Conservation (phyloP, 2,797 vertebrate species). For the Champsocephalus gunnari region DNA sequence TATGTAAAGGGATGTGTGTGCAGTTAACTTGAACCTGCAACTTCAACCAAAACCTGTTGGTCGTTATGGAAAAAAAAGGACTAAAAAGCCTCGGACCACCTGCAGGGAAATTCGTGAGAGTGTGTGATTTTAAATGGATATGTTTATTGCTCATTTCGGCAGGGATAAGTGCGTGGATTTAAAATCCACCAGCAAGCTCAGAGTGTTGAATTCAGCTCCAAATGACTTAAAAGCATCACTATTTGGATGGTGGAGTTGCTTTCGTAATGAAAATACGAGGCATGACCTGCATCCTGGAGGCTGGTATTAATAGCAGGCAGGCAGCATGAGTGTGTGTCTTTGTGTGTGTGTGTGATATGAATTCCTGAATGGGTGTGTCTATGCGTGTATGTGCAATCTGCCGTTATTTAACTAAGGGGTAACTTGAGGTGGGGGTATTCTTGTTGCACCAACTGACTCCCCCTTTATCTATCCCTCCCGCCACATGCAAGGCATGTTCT, state of each 20-base stretch:
- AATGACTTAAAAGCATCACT: constrained; percentile 61
- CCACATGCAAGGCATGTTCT: constrained; percentile 82
- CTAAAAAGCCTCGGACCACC: constrained; percentile 47
- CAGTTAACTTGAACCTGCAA: constrained; percentile 45
- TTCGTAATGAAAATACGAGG: constrained; percentile 62
- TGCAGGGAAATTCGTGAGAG: constrained; percentile 33
- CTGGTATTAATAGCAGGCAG: constrained; percentile 70
- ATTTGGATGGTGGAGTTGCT: constrained; percentile 53
- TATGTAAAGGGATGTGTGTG: constrained; percentile 1
- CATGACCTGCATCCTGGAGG: constrained; percentile 59
- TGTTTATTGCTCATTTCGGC: constrained; percentile 42
- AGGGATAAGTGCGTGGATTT: constrained; percentile 5
- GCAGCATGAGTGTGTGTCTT: constrained; percentile 13
- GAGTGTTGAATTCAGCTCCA: constrained; percentile 51
- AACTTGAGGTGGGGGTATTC: constrained; percentile 81
- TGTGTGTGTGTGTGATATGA: constrained; percentile 34
- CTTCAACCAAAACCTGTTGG: constrained; percentile 64
- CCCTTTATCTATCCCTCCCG: constrained; percentile 51
- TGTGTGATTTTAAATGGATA: constrained; percentile 37
- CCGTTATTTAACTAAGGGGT: constrained; percentile 73
- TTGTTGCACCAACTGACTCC: constrained; percentile 64
- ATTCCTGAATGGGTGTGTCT: constrained; percentile 64
- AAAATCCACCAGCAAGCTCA: constrained; percentile 50
- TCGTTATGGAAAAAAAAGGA: constrained; percentile 32
- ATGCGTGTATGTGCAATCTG: constrained; percentile 50